Conservation (phyloP, 2,888 invertebrate species). For the Monoplex corrugatus region DNA sequence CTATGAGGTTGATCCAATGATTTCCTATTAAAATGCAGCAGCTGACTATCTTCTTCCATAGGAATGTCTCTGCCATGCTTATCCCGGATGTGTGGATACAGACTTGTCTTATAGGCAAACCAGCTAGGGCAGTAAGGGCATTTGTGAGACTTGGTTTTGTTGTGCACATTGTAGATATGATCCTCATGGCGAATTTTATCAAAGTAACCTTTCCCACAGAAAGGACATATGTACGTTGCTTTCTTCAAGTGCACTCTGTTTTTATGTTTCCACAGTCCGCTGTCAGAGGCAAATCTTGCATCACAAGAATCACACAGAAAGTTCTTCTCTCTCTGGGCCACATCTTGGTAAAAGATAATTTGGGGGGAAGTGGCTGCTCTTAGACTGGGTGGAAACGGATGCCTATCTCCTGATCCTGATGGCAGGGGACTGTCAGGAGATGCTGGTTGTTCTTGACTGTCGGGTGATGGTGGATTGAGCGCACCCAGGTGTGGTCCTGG, state of each 20-base stretch:
- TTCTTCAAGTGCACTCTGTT: slow-evolving; percentile 41
- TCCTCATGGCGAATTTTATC: slow-evolving; percentile 51
- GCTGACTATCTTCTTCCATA: slow-evolving; percentile 1
- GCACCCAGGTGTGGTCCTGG: slow-evolving; percentile 27
- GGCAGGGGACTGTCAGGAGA: neutral
- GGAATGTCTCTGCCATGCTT: slow-evolving; percentile 32
- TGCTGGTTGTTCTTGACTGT: neutral
- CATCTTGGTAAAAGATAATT: slow-evolving; percentile 33
- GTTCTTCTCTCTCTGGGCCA: slow-evolving; percentile 20
- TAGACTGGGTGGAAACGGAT: neutral
- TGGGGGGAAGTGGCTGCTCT: neutral
- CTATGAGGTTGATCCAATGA: no score
- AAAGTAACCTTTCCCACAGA: slow-evolving; percentile 52
- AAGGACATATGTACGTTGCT: slow-evolving; percentile 35
- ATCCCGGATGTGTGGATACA: slow-evolving; percentile 48
- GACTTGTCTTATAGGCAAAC: slow-evolving; percentile 53
- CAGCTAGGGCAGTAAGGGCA: slow-evolving; percentile 50
- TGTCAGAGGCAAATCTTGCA: slow-evolving; percentile 22
- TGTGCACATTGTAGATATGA: slow-evolving; percentile 52
- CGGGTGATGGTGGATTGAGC: neutral
- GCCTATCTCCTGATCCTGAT: neutral
- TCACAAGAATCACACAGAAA: slow-evolving; percentile 33
- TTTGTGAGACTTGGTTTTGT: slow-evolving; percentile 51
- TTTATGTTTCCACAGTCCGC: slow-evolving; percentile 34
- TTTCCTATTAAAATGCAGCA: neutral